Conservation (phyloP, 2,113 vertebrate genomes). For the Centropus unirufus region DNA sequence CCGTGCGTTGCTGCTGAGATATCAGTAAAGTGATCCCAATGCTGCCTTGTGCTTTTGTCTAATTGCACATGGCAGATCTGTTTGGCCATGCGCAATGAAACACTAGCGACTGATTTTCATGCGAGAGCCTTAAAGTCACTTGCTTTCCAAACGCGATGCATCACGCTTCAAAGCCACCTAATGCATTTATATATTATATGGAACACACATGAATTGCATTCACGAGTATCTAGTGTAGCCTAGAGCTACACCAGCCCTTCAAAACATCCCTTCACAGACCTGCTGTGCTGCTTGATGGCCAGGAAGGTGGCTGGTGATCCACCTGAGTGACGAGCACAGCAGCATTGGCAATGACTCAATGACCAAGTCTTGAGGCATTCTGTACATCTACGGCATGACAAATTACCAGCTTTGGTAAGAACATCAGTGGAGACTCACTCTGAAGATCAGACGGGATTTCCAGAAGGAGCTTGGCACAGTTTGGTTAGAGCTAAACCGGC, state of each 20-base stretch:
- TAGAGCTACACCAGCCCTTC: neutral
- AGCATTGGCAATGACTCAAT: neutral
- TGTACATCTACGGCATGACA: neutral
- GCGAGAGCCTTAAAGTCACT: neutral
- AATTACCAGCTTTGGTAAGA: neutral
- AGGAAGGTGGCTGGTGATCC: neutral
- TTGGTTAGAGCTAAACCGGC: neutral
- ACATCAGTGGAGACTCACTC: neutral
- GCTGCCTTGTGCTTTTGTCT: neutral
- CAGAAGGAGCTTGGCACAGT: neutral
- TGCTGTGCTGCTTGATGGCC: neutral
- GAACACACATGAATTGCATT: neutral
- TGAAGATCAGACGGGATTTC: neutral
- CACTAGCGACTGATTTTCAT: neutral
- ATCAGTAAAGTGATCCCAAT: neutral
- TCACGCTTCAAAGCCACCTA: neutral
- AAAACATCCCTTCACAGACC: neutral
- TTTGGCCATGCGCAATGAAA: neutral
- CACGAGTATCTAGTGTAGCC: neutral
- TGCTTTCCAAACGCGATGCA: neutral
- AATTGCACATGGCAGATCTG: neutral
- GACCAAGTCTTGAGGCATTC: neutral
- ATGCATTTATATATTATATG: neutral
- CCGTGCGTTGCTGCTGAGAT: neutral
- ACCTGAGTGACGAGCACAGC: neutral